Percentiles rank a stretch among this genome's conserved stretches.
Conservation (phyloP, 2,888 invertebrate species). For the Alviniconcha strummeri region DNA sequence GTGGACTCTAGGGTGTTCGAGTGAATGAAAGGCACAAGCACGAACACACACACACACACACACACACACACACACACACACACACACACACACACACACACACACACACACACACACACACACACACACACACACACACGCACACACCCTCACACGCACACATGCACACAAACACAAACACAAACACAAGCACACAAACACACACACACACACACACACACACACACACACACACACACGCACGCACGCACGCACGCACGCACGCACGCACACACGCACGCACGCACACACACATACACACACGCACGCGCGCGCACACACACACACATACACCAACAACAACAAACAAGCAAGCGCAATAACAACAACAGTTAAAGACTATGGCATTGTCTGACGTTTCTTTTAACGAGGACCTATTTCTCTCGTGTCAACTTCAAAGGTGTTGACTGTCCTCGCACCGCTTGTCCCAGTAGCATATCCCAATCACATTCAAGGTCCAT, state of each 20-base stretch:
- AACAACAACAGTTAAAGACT: too few relatives aligned
- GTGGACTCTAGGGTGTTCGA: too few relatives aligned
- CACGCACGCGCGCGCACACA: not conserved
- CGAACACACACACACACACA: not conserved
- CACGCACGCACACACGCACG: not conserved
- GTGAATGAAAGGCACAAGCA: not conserved
- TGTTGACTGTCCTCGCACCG: too few relatives aligned
- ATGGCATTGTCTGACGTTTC: too few relatives aligned
- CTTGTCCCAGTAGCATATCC: too few relatives aligned
- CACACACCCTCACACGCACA: not conserved
- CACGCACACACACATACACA: not conserved
- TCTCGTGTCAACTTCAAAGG: too few relatives aligned
- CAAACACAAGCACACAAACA: not conserved
- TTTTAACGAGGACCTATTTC: too few relatives aligned
- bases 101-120: not conserved
- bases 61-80: constrained; percentile 4
- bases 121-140: not conserved
- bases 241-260: not conserved
- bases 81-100: constrained; percentile 4
- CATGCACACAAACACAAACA: not conserved
- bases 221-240: not conserved
- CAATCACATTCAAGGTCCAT: too few relatives aligned
- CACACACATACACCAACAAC: not conserved
- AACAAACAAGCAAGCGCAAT: not conserved
- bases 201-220: not conserved